Base-by-base conservation (phyloP, 2,113 vertebrate genomes). In the Amphiprion percula region DNA sequence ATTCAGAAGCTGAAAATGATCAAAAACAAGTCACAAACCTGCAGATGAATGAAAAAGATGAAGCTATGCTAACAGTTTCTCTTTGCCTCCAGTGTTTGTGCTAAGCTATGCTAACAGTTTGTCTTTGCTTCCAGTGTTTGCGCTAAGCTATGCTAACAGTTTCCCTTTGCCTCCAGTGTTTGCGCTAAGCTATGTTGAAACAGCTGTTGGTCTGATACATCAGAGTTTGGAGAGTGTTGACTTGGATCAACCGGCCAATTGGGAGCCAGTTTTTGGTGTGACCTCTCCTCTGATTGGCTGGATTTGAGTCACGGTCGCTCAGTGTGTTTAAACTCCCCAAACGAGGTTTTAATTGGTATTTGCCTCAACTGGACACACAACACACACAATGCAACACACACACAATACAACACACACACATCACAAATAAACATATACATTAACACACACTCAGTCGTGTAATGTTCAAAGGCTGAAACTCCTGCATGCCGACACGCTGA, bases 401-500 rank as follows among this genome's bases (percentile, higher is more conserved):
- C 24, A 37, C 12, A 50, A 26, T 26, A 3, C 50, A 69, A 84
- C 56, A 39, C 24, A 64, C 47, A 73, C 44, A 74, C 53, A 75
- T 53, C 21, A 21, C 21, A 66, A n/a, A 37, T 30, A 71, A 56
- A 64, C 67, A 79, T 59, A 65, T 37, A 68, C 24, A 56, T 37
- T 68, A 21, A 37, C 39, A 14, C 46, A 39, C 3, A 54, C 19
- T n/a, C 50, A n/a, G 39, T 41, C 54, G 21, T 67, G 66, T 62
- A 49, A 55, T 68, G 77, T 87, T 90, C 76, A 87, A 85, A 76
- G 88, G 21, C 47, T 82, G 80, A 77, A 68, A 76, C 82, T 86
- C 37, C 68, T 62, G 84, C 84, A 84, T 89, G 89, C 72, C 78
- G 76, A 89, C 83, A 88, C 56, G 81, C 87, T 86, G 83, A 81